Evolutionary conservation across 2,113 vertebrate species (phyloP).

Genomic region (Microtus oregoni): DNA sequence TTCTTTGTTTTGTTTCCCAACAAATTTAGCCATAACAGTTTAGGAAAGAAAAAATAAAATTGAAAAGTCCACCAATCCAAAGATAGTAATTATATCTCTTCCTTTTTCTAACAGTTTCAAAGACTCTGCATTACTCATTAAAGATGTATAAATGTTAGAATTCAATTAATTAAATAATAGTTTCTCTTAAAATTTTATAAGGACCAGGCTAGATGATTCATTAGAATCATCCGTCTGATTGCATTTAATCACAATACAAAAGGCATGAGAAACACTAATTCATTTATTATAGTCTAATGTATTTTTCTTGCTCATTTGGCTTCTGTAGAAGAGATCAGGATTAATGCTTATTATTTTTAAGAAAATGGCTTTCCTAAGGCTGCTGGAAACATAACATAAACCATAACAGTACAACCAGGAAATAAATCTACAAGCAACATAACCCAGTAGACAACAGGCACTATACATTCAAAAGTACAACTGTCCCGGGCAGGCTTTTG

Average conservation of each 20-base stretch:
- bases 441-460: too few species aligned
- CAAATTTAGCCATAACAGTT: neutral
- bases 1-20: neutral
- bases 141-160: neutral
- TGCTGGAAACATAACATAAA: neutral
- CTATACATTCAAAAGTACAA: neutral
- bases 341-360: constrained; percentile 8
- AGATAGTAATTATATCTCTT: neutral
- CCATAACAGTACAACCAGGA: neutral
- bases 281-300: neutral
- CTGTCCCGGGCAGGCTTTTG: neutral
- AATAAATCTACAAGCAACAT: neutral
- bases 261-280: neutral
- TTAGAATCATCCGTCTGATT: neutral
- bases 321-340: constrained; percentile 14
- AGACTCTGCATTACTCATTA: neutral
- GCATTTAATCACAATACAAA: neutral
- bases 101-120: neutral
- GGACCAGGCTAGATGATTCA: neutral
- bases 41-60: neutral
- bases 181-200: neutral
- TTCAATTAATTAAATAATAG: neutral
- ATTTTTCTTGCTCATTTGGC: neutral
- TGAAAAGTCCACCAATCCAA: neutral
- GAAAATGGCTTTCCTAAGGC: constrained; percentile 1